Evolutionary conservation across 2,113 vertebrate species (phyloP).

Genomic region (Lagopus leucura): DNA sequence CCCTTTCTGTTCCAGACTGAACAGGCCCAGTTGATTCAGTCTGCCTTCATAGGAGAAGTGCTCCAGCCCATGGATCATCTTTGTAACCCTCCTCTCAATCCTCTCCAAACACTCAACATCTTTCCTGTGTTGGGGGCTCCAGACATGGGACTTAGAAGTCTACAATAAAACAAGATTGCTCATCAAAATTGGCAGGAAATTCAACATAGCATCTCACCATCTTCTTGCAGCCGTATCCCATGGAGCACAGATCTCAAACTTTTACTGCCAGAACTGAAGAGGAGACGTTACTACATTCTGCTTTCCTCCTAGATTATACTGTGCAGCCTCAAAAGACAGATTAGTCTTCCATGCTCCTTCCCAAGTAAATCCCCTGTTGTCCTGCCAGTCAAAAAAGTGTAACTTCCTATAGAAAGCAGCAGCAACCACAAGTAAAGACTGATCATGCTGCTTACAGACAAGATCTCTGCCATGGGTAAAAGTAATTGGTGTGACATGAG

Average conservation of each 20-base stretch:
- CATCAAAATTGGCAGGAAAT: background rate
- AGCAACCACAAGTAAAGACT: background rate
- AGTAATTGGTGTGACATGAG: background rate
- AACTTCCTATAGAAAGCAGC: background rate
- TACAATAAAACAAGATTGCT: background rate
- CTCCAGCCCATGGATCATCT: no score
- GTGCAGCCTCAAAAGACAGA: background rate
- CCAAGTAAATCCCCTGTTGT: background rate
- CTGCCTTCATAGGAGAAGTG: no score
- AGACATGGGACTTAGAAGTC: background rate
- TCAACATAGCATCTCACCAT: background rate
- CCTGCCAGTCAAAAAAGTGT: background rate
- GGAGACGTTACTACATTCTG: background rate
- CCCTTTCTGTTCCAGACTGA: no score
- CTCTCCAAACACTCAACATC: no score
- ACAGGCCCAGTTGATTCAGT: no score
- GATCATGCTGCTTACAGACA: background rate
- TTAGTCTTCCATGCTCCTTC: background rate
- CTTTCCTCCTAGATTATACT: background rate
- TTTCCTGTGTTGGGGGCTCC: no score
- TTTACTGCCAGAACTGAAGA: background rate
- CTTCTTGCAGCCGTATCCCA: background rate
- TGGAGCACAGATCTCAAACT: background rate
- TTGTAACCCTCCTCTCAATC: no score
- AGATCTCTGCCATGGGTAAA: background rate